Base-by-base conservation (phyloP, 2,797 vertebrate genomes). In the Poecilia wingei region DNA sequence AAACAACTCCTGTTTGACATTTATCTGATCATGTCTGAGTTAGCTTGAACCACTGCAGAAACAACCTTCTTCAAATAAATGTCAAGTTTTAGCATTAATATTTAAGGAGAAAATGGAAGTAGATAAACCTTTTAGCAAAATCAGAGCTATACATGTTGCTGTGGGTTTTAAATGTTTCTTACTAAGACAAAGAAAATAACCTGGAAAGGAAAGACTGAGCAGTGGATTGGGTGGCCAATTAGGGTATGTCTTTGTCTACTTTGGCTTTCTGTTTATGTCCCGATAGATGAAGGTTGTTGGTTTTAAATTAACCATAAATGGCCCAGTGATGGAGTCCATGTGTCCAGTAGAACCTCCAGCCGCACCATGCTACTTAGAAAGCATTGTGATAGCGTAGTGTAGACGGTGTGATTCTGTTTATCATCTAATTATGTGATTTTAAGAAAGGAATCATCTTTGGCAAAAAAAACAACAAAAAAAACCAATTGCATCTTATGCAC, bases 11-110 rank as follows among this genome's bases (percentile, higher is more conserved):
- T 25, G 43, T 72, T 49, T 78, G 13, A 77, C 7, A 18, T 75
- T 28, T 41, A 39, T 43, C 28, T 53, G 2, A 28, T 31, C 31
- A 12, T 43, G 66, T 45, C 53, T 31, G 4, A 70, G 25, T 41
- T 41, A 43, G 8, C 33, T 22, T 39, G 31, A 41, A 69, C 1
- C 20, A 43, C 22, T 41, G 39, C 22, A 12, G 39, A 69, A 69
- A 68, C 64, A 25, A 68, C 61, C 33, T 66, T 61, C n/a, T 66
- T 61, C n/a, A 36, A 64, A 22, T 66, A 66, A 66, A 66, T 66
- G 18, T 66, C 61, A 66, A 39, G 18, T 39, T 66, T 66, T 1
- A 22, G 20, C 61, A 66, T 9, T 64, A 36, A 64, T 18, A 20
- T 22, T 66, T 4, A 22, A 68, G 25, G 9, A 18, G 39, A 39